phyloP scores from a whole-genome alignment of 1,140 invertebrate genomes.

The Drosophila repleta region DNA sequence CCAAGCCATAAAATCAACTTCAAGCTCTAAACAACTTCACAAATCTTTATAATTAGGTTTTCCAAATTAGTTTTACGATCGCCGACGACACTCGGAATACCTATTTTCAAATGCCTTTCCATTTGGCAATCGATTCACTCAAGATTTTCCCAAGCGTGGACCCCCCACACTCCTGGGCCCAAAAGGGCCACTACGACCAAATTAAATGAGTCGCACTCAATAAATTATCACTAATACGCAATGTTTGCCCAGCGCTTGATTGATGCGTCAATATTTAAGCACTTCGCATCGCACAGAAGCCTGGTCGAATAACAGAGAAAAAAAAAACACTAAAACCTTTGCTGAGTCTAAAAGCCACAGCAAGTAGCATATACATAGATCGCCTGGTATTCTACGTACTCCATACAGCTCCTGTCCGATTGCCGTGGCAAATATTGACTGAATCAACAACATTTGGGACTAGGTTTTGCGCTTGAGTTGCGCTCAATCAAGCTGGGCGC shows the following conservation, averaged over 20 bases:
- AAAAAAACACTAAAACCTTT: constrained; percentile 5
- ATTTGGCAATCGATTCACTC: constrained; percentile 64
- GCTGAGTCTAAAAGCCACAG: constrained; percentile 7
- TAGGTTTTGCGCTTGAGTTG: constrained; percentile 49
- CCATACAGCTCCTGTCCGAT: constrained; percentile 1
- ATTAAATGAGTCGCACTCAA: constrained; percentile 72
- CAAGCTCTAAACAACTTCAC: constrained; percentile 15
- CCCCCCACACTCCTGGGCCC: too few relatives aligned
- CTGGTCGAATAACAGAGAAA: constrained; percentile 1
- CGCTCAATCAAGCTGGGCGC: constrained; percentile 56
- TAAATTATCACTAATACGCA: constrained; percentile 76
- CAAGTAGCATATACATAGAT: not conserved
- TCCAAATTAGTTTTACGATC: constrained; percentile 21
- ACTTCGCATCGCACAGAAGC: constrained; percentile 63
- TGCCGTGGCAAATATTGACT: constrained; percentile 50
- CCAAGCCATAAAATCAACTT: not conserved
- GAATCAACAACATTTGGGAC: constrained; percentile 50
- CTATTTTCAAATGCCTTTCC: constrained; percentile 55
- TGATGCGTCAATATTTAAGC: constrained; percentile 75
- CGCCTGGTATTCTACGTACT: constrained; percentile 6
- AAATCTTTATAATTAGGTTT: constrained; percentile 27
- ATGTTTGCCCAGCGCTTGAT: constrained; percentile 69
- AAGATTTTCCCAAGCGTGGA: constrained; percentile 39
- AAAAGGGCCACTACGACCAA: constrained; percentile 32
- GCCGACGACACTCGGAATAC: constrained; percentile 3